These are phyloP conservation scores for Coenonympha glycerion DNA, from an alignment of 2,888 invertebrate species.

Conservation along the genomic window DNA sequence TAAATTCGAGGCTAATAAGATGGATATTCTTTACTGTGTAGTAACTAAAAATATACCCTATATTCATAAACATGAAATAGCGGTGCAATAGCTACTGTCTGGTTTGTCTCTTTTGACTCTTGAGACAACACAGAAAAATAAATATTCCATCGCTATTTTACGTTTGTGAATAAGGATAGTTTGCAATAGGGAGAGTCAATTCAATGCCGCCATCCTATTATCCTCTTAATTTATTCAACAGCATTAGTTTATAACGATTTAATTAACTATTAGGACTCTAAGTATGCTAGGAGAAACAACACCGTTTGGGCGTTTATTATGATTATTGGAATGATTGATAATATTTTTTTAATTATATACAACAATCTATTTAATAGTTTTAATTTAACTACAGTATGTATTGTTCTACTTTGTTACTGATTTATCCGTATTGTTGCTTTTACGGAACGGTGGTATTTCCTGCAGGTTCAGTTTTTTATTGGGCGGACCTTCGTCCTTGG, in stretches of 20 bases:
- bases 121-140: no score
- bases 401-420: constrained; percentile 35
- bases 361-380: constrained; percentile 1
- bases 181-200: no score
- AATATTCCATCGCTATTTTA: no score
- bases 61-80: no score
- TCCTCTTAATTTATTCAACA: constrained; percentile 34
- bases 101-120: no score
- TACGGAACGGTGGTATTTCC: constrained; percentile 74
- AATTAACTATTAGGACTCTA: constrained; percentile 11
- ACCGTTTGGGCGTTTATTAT: constrained; percentile 31
- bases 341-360: no score
- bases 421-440: constrained; percentile 49
- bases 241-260: constrained; percentile 16
- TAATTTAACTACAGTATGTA: no score
- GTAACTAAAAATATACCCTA: neutral
- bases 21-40: constrained; percentile 21
- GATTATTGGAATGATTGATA: constrained; percentile 2
- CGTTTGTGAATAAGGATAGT: no score
- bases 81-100: no score
- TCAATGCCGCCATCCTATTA: constrained; percentile 39
- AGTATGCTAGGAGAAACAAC: constrained; percentile 43
- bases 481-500: constrained; percentile 74
- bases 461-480: constrained; percentile 70
- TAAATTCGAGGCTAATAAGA: constrained; percentile 39